These are phyloP conservation scores for Mactra quadrangularis DNA, from an alignment of 1,140 invertebrate genomes.

Conservation along the genomic window DNA sequence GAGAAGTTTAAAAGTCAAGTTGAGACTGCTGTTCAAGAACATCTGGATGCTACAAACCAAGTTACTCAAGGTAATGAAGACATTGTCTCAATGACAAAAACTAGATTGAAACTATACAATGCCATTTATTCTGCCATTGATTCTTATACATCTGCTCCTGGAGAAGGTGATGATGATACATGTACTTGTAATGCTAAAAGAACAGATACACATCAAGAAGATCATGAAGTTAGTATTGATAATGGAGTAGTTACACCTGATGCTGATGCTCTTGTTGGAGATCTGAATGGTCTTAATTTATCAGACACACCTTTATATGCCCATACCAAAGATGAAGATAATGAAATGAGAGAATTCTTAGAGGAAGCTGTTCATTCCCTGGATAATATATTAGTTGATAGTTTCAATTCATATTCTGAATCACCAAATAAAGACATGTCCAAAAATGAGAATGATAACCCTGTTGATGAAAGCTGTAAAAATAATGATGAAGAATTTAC, in stretches of 20 bases:
- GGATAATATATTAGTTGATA: conserved; percentile 63
- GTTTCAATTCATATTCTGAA: conserved; percentile 33
- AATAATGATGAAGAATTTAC: conserved; percentile 15
- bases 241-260: conserved; percentile 54
- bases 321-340: conserved; percentile 37
- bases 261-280: conserved; percentile 47
- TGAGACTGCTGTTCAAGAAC: neutral
- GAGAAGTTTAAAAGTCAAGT: neutral
- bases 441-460: neutral
- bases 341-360: conserved; percentile 64
- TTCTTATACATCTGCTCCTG: neutral
- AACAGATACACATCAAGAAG: neutral
- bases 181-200: neutral
- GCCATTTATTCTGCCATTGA: conserved; percentile 24
- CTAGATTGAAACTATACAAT: conserved; percentile 28
- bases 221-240: neutral
- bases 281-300: conserved; percentile 59
- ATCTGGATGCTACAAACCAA: conserved; percentile 15
- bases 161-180: neutral
- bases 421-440: conserved; percentile 12
- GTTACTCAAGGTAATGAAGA: neutral
- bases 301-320: conserved; percentile 61
- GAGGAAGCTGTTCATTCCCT: conserved; percentile 65
- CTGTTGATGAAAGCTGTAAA: conserved; percentile 5
- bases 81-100: conserved; percentile 3